Base-by-base conservation (phyloP, 2,888 invertebrate species). In the Stramonita haemastoma region DNA sequence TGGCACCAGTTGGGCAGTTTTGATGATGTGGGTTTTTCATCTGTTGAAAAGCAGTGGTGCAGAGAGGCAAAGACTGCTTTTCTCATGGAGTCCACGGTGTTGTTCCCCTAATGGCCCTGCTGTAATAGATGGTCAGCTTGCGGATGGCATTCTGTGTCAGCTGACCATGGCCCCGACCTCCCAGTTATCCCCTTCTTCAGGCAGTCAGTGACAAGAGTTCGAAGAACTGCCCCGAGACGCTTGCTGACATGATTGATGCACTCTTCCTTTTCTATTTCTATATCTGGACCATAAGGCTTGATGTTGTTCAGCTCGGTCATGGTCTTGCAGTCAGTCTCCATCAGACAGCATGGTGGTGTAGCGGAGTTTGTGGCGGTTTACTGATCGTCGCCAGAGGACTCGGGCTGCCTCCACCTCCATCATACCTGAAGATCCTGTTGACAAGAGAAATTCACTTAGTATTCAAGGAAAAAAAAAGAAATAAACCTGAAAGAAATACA, bases 181-280 rank as follows among this genome's bases (percentile, higher is more conserved):
- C 89, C 46, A 11, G 89, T 89, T 13, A 86, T 46, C 22, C 87
- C 89, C 77, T 57, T 79, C 22, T 86, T 87, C 26, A 56, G 29
- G 57, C 87, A 87, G 87, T 87, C 87, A 6, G 83, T 29, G 19
- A 87, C 90, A 29, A 87, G 73, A 32, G 83, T 90, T 17, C 90
- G 19, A 36, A 90, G 66, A 15, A 87, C 87, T 84, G 90, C 83
- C 22, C 90, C 90, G 32, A 90, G n/a, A 11, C 73, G 34, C 85
- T 87, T 90, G 29, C 84, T 66, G 19, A 90, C 87, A 90, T 90
- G 90, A 36, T 90, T 88, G 0, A 90, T 36, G 36, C 90, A 88
- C 8, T 90, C 90, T 46, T 90, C 85, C 29, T 90, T 90, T n/a
- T 56, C 36, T 57, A 90, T 88, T 22, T 73, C 19, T 29, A 73